These are phyloP conservation scores for Nipponia nippon DNA, from an alignment of 2,113 vertebrate genomes.

Conservation along the genomic window DNA sequence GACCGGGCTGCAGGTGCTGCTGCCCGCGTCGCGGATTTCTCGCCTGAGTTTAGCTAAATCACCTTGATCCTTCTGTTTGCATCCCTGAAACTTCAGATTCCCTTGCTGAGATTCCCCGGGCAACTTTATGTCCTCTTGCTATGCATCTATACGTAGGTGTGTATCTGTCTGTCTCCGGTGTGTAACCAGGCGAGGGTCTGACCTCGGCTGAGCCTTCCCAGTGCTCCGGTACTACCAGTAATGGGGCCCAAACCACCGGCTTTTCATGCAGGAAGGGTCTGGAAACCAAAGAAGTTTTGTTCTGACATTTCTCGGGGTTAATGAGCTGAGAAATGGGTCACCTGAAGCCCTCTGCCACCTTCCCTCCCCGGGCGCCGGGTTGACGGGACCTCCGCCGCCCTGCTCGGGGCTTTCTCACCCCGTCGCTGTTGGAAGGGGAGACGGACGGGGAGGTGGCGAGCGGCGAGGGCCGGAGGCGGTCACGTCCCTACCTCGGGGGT, in stretches of 20 bases:
- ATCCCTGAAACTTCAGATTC: neutral
- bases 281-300: fast-evolving
- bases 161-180: too few relatives aligned
- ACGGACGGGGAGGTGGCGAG: neutral
- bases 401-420: neutral
- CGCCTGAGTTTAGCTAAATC: neutral
- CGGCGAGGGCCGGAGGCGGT: neutral
- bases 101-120: neutral
- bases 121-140: neutral
- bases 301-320: neutral
- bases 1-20: neutral
- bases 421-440: neutral
- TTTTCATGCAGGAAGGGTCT: neutral
- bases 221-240: fast-evolving
- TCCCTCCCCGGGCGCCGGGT: fast-evolving
- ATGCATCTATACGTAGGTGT: too few relatives aligned
- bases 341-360: neutral
- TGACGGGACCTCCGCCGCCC: neutral
- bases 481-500: neutral
- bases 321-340: neutral
- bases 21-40: neutral
- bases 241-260: neutral
- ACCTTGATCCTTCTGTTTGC: neutral
- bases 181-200: neutral
- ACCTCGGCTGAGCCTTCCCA: neutral